These are phyloP conservation scores for Lymantria monacha DNA, from an alignment of 2,888 invertebrate species.

Conservation along the genomic window DNA sequence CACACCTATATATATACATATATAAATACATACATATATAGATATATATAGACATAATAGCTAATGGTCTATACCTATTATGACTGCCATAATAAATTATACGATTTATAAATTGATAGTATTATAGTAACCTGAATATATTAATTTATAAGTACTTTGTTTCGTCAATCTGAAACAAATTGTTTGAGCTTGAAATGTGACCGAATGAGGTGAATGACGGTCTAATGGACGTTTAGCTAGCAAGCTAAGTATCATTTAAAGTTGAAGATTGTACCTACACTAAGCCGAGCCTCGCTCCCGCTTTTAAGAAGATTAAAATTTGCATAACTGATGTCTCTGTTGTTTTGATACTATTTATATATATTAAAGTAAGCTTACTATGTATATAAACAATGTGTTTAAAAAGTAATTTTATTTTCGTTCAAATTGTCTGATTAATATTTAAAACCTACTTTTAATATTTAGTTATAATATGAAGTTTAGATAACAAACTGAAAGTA, in stretches of 20 bases:
- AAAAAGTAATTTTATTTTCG: no score
- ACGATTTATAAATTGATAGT: no score
- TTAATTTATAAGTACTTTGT: neutral
- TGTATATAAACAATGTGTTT: neutral
- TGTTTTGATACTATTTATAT: constrained; percentile 18
- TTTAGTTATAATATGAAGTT: no score
- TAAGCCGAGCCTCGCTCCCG: constrained; percentile 31
- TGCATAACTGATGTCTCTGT: constrained; percentile 54
- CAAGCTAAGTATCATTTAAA: constrained; percentile 32
- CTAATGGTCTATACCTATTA: no score
- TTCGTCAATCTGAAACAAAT: constrained; percentile 1
- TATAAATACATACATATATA: no score
- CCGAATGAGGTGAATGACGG: constrained; percentile 24
- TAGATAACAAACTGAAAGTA: no score
- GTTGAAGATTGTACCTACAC: constrained; percentile 34
- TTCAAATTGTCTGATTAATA: no score
- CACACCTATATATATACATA: no score
- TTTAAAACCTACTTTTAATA: no score
- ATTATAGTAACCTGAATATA: no score
- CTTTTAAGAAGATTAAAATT: constrained; percentile 68
- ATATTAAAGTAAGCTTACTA: constrained; percentile 9
- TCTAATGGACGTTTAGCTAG: constrained; percentile 30
- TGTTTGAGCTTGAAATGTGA: constrained; percentile 20
- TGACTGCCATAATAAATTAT: no score
- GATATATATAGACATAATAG: no score